Evolutionary conservation across 2,797 vertebrate species (phyloP), one percentile per base, ranked within the genome.

Genomic region (Gymnothorax javanicus): DNA sequence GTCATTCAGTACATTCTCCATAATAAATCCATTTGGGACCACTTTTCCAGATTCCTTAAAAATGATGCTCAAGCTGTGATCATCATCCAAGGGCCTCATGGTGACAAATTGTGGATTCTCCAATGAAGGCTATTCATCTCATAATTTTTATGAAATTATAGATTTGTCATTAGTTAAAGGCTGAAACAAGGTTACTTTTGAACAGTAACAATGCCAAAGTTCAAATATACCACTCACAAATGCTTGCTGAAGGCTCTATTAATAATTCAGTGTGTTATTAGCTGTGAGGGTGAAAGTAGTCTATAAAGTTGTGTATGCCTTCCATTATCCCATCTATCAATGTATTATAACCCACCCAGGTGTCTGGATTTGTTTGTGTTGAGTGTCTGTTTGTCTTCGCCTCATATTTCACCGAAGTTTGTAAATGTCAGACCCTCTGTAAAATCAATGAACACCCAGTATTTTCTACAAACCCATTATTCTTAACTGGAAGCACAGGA

Each of bases 161-260:
- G 59, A 84, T 12, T 43, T 84, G 58, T 60, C 79, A 75, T 87
- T 77, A 62, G 15, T 62, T 13, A 54, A 27, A 85, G 85, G 43
- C 56, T 3, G 27, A 33, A 54, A 67, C 54, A 89, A 87, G 86
- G 86, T 88, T 88, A 92, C 90, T 88, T 88, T 86, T 87, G 87
- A 84, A 90, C 57, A 25, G 85, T 50, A 88, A 86, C 81, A 77
- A 87, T 73, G 17, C 64, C 11, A 50, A 27, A 25, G 56, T 59
- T 88, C 33, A 77, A 23, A 89, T 87, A 88, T 82, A 75, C 86
- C 84, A 3, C 79, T 56, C 84, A 88, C 81, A 85, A 86, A 90
- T 89, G 86, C n/a, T 85, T 89, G 90, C 89, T 89, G 82, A 88
- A 75, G 67, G 85, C 85, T 87, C 1, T 43, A 43, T 43, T 43